Evolutionary conservation across 2,797 vertebrate genomes (phyloP), one percentile per base, ranked within the genome.

Genomic region (Acipenser ruthenus): DNA sequence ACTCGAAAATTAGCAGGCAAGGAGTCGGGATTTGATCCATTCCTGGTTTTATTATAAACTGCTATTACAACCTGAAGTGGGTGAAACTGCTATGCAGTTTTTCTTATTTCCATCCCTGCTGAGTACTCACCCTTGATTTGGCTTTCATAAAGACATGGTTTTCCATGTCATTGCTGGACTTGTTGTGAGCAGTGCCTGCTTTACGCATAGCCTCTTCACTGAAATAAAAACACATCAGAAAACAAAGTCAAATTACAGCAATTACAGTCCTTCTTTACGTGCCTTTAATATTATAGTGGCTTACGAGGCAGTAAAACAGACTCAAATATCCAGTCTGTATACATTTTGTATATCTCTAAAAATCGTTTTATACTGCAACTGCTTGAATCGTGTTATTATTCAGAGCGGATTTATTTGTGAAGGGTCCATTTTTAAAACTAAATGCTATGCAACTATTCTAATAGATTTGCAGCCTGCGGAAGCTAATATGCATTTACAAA

Each of bases 161-260:
- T 77, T 99, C 96, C 95, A 98, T 97, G 63, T 99, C 96, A 50
- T 86, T 95, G 83, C 95, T 95, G 65, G 95, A 92, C 80, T 97
- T 99, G 74, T 81, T 93, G 79, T 94, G 93, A n/a, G 89, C 87
- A 6, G 94, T 93, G 13, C 96, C 95, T 48, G 96, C 94, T 82
- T 95, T 95, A 68, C 96, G 91, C 95, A 97, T 97, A 8, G 95
- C 95, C 0, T 99, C 96, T 56, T 99, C 96, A 8, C 96, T 98
- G 84, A 9, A 83, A 82, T 15, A 75, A 49, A 6, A 65, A 56
- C 23, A 3, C 23, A 37, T 3, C 23, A 64, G 63, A 13, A 37
- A 51, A 67, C 23, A 49, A 62, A 53, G 13, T 37, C 50, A 23
- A 60, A 49, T 63, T 50, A 48, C 9, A 49, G 23, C 23, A 37